phyloP scores from a whole-genome alignment of 2,797 vertebrate species.

The Tympanoctomys barrerae region DNA sequence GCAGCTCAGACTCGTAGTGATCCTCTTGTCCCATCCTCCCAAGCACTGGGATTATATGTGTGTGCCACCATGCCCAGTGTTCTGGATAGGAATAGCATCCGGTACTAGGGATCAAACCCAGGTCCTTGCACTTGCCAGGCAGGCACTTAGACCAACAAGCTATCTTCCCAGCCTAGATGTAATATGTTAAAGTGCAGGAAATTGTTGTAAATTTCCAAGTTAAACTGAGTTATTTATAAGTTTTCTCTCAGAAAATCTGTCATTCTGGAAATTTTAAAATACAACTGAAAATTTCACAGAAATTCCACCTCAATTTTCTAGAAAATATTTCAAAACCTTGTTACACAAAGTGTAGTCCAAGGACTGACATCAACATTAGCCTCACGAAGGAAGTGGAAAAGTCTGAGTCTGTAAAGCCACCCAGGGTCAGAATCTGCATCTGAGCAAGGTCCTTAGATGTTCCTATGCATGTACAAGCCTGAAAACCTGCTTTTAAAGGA shows the following conservation, averaged over 20 bases:
- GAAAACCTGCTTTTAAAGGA: neutral
- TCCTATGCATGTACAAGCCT: neutral
- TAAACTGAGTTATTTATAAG: neutral
- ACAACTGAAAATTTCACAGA: neutral
- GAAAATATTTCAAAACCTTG: neutral
- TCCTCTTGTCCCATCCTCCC: no score
- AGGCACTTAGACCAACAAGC: no score
- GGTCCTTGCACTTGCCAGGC: no score
- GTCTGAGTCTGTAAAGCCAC: neutral
- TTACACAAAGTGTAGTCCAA: neutral
- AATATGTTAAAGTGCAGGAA: constrained; percentile 13
- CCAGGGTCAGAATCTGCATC: neutral
- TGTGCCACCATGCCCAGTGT: no score
- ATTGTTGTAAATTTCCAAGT: constrained; percentile 3
- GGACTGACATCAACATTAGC: neutral
- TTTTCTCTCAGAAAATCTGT: neutral
- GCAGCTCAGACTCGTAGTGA: no score
- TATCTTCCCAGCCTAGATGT: neutral
- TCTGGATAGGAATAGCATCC: no score
- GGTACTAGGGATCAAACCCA: no score
- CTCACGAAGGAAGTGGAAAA: neutral
- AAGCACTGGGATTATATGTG: no score
- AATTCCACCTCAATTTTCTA: constrained; percentile 40
- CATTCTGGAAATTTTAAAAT: neutral
- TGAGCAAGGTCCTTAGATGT: neutral